Evolutionary conservation across 2,888 invertebrate genomes (phyloP).

Genomic region (Metopia argyrocephala): DNA sequence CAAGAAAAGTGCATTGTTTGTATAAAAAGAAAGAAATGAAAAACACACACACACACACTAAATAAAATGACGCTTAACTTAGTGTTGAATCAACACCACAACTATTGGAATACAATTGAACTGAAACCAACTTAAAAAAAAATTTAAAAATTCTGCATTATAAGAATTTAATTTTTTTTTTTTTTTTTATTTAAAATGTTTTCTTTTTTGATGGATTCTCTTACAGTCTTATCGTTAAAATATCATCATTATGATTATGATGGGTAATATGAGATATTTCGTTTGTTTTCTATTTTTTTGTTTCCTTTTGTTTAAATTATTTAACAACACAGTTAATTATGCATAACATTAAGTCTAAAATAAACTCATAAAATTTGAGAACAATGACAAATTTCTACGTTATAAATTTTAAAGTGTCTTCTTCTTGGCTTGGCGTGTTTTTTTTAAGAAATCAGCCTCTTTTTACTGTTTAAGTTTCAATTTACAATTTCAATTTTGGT

Average conservation of each 20-base stretch:
- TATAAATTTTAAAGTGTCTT: not conserved
- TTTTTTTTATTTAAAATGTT: no score
- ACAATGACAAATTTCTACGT: constrained; percentile 36
- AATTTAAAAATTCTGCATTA: not conserved
- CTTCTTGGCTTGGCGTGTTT: not conserved
- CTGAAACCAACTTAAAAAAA: constrained; percentile 15
- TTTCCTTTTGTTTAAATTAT: constrained; percentile 25
- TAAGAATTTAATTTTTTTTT: no score
- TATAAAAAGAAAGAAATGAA: constrained; percentile 7
- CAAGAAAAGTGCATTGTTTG: constrained; percentile 46
- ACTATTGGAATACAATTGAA: not conserved
- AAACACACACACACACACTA: not conserved
- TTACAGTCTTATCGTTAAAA: constrained; percentile 18
- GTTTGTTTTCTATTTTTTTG: not conserved
- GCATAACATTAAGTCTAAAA: constrained; percentile 27
- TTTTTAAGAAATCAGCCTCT: constrained; percentile 12
- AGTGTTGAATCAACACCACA: not conserved
- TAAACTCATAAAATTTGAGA: not conserved
- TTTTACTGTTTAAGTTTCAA: constrained; percentile 34
- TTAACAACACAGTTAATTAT: constrained; percentile 56
- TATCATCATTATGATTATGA: constrained; percentile 56
- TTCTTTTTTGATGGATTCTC: not conserved
- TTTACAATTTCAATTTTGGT: constrained; percentile 23
- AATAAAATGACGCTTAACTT: constrained; percentile 20
- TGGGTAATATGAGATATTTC: constrained; percentile 47